Evolutionary conservation across 1,140 invertebrate genomes (phyloP).

Genomic region (Coenobita brevimanus): DNA sequence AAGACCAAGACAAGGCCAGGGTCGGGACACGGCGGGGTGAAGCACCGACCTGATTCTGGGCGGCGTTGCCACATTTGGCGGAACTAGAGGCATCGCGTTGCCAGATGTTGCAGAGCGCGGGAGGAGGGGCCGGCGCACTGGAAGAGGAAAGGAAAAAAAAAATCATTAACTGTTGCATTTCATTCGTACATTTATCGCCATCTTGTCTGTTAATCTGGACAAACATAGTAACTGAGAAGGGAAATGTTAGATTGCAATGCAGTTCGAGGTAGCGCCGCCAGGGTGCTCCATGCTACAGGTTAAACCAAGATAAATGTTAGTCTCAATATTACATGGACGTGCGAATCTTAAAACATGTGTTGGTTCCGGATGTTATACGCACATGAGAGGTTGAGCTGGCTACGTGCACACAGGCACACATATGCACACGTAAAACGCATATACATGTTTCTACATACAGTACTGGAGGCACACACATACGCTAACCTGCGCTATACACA

Average conservation of each 20-base stretch:
- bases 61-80: constrained; percentile 56
- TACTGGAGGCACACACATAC: background rate
- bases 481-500: background rate
- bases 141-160: no score
- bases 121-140: background rate
- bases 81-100: constrained; percentile 36
- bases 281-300: no score
- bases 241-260: no score
- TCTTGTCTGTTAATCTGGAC: no score
- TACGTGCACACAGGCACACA: background rate
- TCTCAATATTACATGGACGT: no score
- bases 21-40: constrained; percentile 45
- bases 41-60: constrained; percentile 55
- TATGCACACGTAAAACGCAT: background rate
- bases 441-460: background rate
- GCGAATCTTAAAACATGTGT: no score
- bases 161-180: no score
- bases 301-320: no score
- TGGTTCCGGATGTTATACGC: background rate
- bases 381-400: background rate
- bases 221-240: no score
- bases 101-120: constrained; percentile 10
- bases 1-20: constrained; percentile 44
- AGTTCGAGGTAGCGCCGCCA: no score
- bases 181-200: no score